A percentile compares a stretch with the other conserved stretches of the same genome.
These are phyloP conservation scores for Penaeus monodon DNA, from an alignment of 2,888 invertebrate species.

Conservation along the genomic window DNA sequence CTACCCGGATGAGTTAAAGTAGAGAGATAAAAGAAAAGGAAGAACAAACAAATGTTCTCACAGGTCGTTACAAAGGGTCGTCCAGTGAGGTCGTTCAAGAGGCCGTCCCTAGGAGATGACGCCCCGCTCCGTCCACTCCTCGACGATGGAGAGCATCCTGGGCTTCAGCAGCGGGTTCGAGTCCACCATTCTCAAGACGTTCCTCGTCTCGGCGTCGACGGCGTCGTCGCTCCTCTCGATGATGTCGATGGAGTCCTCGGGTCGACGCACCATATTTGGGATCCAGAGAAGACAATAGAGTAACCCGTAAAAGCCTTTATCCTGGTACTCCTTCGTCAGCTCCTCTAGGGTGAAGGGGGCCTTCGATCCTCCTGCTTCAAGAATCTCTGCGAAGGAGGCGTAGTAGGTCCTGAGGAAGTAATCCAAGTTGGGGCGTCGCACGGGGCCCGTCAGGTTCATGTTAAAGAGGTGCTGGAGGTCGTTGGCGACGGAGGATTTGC, in stretches of 20 bases:
- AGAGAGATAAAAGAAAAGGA: too few relatives aligned
- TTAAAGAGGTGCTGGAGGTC: conserved; percentile 49
- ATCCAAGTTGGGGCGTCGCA: conserved; percentile 27
- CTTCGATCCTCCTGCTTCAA: neutral
- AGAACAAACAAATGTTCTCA: too few relatives aligned
- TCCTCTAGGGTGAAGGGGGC: conserved; percentile 45
- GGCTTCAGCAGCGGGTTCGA: conserved; percentile 28
- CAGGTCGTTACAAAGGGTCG: too few relatives aligned
- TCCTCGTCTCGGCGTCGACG: neutral
- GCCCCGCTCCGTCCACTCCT: conserved; percentile 37
- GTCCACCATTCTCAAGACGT: conserved; percentile 35
- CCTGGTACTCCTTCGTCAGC: conserved; percentile 35
- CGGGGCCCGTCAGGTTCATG: conserved; percentile 31
- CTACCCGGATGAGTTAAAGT: too few relatives aligned
- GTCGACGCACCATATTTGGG: conserved; percentile 27
- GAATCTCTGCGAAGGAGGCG: conserved; percentile 3
- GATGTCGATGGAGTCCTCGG: conserved; percentile 12
- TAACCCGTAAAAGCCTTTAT: conserved; percentile 41
- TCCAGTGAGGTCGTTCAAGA: too few relatives aligned
- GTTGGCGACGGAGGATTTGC: conserved; percentile 33
- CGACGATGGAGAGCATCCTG: conserved; percentile 32
- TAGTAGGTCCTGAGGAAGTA: conserved; percentile 37
- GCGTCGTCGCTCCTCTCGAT: neutral
- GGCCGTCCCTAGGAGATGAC: conserved; percentile 23
- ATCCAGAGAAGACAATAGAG: conserved; percentile 39